Evolutionary conservation across 2,888 invertebrate genomes (phyloP).

Genomic region (Meghimatium bilineatum): DNA sequence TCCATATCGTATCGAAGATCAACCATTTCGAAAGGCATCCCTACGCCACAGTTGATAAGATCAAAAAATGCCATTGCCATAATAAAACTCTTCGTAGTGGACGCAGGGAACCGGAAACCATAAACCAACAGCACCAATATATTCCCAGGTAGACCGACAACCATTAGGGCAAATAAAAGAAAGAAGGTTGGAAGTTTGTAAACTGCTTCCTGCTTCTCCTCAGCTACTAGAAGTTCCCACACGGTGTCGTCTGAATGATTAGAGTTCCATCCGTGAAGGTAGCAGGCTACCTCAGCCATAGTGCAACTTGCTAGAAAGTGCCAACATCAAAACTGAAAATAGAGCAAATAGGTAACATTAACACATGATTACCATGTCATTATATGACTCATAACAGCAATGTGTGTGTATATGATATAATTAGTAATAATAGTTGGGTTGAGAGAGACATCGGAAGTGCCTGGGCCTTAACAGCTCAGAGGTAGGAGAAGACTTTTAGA

Average conservation of each 20-base stretch:
- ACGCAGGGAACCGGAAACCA: constrained; percentile 31
- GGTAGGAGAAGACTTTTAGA: too few species aligned
- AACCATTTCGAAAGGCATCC: constrained; percentile 43
- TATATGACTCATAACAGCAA: too few species aligned
- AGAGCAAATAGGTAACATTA: too few species aligned
- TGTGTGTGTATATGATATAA: too few species aligned
- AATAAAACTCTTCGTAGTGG: constrained; percentile 38
- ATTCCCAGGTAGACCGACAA: constrained; percentile 40
- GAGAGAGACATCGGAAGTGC: too few species aligned
- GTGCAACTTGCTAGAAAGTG: background rate
- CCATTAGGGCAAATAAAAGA: constrained; percentile 15
- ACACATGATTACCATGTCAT: too few species aligned
- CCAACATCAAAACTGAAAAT: background rate
- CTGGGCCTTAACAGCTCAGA: too few species aligned
- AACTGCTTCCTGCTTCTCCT: constrained; percentile 16
- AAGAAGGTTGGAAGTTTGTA: constrained; percentile 36
- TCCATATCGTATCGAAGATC: constrained; percentile 32
- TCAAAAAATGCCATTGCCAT: constrained; percentile 38
- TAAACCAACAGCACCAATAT: constrained; percentile 39
- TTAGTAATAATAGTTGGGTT: too few species aligned
- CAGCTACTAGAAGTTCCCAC: background rate
- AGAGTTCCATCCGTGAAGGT: background rate
- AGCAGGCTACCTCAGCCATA: background rate
- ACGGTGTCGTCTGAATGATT: background rate
- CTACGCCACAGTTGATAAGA: constrained; percentile 31